Conservation (phyloP, 2,797 vertebrate species). For the Tragelaphus oryx region DNA sequence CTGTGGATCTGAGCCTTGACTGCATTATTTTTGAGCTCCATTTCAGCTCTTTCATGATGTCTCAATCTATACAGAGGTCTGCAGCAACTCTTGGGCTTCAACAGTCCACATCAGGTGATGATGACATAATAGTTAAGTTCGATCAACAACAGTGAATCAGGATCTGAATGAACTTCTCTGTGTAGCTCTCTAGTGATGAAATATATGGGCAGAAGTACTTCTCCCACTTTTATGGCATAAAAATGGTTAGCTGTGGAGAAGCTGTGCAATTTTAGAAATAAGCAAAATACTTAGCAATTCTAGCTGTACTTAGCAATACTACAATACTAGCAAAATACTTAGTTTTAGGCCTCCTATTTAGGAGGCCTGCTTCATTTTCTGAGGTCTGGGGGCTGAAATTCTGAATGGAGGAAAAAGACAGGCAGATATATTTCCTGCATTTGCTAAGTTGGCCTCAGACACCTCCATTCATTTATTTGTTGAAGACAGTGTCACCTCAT, state of each 20-base stretch:
- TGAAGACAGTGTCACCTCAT: constrained; percentile 1
- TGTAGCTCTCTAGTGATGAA: neutral
- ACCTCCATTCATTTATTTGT: neutral
- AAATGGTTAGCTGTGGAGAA: neutral
- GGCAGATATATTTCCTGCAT: neutral
- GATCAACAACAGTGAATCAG: constrained; percentile 23
- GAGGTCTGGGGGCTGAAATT: neutral
- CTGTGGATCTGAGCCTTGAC: neutral
- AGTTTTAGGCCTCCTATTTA: neutral
- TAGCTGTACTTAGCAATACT: neutral
- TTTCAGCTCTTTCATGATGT: neutral
- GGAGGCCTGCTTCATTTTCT: neutral
- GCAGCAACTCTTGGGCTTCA: neutral
- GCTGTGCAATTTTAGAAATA: constrained; percentile 1
- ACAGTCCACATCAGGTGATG: neutral
- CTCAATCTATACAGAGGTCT: constrained; percentile 21
- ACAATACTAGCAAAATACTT: neutral
- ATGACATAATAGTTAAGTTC: constrained; percentile 15
- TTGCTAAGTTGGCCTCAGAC: neutral
- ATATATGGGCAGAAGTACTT: neutral
- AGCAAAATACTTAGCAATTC: neutral
- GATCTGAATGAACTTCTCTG: constrained; percentile 26
- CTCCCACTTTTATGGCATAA: neutral
- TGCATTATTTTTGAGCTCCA: neutral
- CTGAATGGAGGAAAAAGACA: neutral